Percentiles rank a stretch among this genome's conserved stretches.
Conservation (phyloP, 2,797 vertebrate species). For the Pagetopsis macropterus region DNA sequence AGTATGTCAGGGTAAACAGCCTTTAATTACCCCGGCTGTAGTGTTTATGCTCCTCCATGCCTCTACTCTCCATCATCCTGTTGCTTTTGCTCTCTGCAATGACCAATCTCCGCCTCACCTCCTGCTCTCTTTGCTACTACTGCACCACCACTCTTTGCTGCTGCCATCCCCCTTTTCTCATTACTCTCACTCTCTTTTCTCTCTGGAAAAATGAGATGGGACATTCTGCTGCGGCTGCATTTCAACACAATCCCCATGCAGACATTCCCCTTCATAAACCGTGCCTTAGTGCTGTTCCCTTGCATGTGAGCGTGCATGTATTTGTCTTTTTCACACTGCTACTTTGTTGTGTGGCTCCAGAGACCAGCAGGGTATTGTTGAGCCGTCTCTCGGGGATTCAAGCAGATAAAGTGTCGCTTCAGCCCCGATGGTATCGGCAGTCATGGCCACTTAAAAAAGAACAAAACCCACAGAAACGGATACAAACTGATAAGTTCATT, state of each 20-base stretch:
- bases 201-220: conserved; percentile 68
- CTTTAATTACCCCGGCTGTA: conserved; percentile 79
- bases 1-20: conserved; percentile 75
- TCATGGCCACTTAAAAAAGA: conserved; percentile 44
- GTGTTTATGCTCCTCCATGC: conserved; percentile 75
- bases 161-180: conserved; percentile 57
- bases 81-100: conserved; percentile 57
- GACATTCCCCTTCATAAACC: conserved; percentile 60
- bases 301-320: conserved; percentile 5
- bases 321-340: conserved; percentile 26
- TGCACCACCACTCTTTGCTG: conserved; percentile 43
- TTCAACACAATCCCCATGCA: conserved; percentile 63
- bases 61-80: conserved; percentile 70
- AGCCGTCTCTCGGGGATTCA: conserved; percentile 40
- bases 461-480: conserved; percentile 29
- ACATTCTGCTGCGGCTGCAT: conserved; percentile 73
- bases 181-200: conserved; percentile 72
- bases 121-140: conserved; percentile 43
- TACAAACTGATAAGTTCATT: conserved; percentile 55
- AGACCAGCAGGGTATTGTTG: conserved; percentile 36
- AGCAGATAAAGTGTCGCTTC: conserved; percentile 41
- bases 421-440: conserved; percentile 42
- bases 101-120: conserved; percentile 50
- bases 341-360: conserved; percentile 40
- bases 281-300: conserved; percentile 51